Base-by-base conservation (phyloP, 2,888 invertebrate genomes). In the Sphaerophoria taeniata region DNA sequence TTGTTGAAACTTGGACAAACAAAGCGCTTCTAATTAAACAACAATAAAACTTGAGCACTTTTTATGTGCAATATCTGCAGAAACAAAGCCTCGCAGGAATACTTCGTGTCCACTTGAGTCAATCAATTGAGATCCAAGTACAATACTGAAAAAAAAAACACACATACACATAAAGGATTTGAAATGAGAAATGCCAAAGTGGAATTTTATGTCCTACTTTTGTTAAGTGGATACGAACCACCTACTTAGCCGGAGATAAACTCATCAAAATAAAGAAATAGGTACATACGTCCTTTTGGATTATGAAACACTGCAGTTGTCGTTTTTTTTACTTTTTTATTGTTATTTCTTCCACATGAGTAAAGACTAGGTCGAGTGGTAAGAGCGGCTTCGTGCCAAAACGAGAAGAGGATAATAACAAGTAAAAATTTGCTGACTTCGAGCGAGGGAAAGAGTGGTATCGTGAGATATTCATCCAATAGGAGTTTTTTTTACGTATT, bases 251-350 rank as follows among this genome's bases (percentile, higher is more conserved):
- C 43, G 56, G 61, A 61, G 76, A 82, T 77, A 72, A 77, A 69
- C 60, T 67, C 60, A 72, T 77, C 77, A 72, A 67, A 77, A 72
- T 39, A 72, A 49, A 53, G n/a, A 47, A 36, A 24, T 24, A 47
- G 11, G 45, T 49, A 49, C 16, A 14, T 14, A 34, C 34, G 39
- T 60, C 51, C 49, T 70, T 75, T 70, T 34, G 75, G 71, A 76
- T 81, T 81, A 81, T 81, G 63, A 71, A 81, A 76, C 24, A 81
- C 70, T 81, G 80, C 75, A 71, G 75, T 65, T 14, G 51, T 51
- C 9, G 9, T 45, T 61, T 61, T 53, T 67, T 43, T 31, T 67
- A 51, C 11, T 36, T 65, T 36, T 39, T 36, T 16, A 6, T 45
- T 7, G 6, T 39, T 43, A n/a, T n/a, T 34, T 6, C 58, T 76